Evolutionary conservation across 2,888 invertebrate genomes (phyloP).

Genomic region (Phymatocera aterrima): DNA sequence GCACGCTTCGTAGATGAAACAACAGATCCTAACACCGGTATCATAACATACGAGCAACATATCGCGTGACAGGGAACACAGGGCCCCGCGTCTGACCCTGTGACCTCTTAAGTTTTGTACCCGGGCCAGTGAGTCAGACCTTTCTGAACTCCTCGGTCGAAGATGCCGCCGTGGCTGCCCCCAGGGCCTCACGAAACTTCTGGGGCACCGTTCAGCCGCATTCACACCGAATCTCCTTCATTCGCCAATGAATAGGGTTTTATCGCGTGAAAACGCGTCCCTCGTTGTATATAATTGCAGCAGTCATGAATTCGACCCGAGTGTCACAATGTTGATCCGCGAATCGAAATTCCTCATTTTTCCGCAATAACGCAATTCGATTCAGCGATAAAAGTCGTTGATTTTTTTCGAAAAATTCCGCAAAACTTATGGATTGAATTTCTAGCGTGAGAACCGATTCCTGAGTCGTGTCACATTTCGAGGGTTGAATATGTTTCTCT

Average conservation of each 20-base stretch:
- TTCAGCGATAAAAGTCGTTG: background rate
- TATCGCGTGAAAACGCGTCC: background rate
- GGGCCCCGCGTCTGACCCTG: conserved; percentile 65
- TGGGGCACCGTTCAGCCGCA: conserved; percentile 30
- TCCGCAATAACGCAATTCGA: background rate
- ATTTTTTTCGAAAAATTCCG: too few species aligned
- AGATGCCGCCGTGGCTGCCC: conserved; percentile 51
- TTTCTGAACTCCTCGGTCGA: conserved; percentile 59
- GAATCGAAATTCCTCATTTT: too few species aligned
- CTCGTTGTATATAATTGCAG: too few species aligned
- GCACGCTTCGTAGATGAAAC: conserved; percentile 47
- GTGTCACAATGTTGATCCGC: too few species aligned
- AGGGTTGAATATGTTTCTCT: background rate
- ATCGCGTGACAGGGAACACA: conserved; percentile 71
- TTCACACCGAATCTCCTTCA: background rate
- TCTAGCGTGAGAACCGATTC: too few species aligned
- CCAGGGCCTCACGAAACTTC: conserved; percentile 56
- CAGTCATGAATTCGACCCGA: too few species aligned
- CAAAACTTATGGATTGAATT: too few species aligned
- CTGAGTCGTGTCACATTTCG: background rate
- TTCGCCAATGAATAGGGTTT: background rate
- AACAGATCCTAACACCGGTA: conserved; percentile 57
- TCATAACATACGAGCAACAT: conserved; percentile 68
- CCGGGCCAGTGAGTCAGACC: conserved; percentile 60
- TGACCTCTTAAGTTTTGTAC: conserved; percentile 66